Evolutionary conservation across 2,797 vertebrate genomes (phyloP), one percentile per base, ranked within the genome.

Genomic region (Enteromius radiatus): DNA sequence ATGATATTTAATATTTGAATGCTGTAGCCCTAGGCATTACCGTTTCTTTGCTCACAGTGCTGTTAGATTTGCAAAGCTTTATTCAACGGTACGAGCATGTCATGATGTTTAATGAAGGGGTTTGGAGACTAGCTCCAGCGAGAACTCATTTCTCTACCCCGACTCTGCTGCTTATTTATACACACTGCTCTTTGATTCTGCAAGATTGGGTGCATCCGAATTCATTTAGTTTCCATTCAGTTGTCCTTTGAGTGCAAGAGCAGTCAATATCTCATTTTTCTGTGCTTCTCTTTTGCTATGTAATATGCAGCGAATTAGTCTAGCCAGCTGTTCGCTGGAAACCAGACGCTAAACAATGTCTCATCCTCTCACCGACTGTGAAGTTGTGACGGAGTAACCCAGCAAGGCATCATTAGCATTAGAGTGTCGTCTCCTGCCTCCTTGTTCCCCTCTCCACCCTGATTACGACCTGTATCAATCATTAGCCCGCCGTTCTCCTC

Each of bases 381-480:
- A 54, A 81, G 61, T 68, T 78, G 23, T 17, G 45, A 26, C 36
- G 17, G 80, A 81, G 45, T 28, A 75, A 75, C 70, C 70, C 70
- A 49, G 80, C 59, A 73, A 81, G 80, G 59, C 49, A 78, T 86
- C 78, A 67, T 59, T 45, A 71, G 63, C 59, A 80, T 49, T 65
- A 76, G 17, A 71, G 59, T 65, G 49, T 79, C 61, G 45, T 74
- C 68, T 76, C 78, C 61, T 65, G 61, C 73, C 61, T 83, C 56
- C 43, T 76, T 56, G 41, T 31, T 21, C 77, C 49, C 76, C 49
- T 41, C 52, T 85, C 81, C 56, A 76, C 70, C 49, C 54, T 80
- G 86, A 87, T 85, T 78, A 78, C 45, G 28, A 82, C 81, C 65
- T 83, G 76, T 76, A 78, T 80, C 78, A 80, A 74, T 83, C 76